These are phyloP conservation scores for Amaurobius ferox DNA, from an alignment of 2,888 invertebrate species.

Conservation along the genomic window DNA sequence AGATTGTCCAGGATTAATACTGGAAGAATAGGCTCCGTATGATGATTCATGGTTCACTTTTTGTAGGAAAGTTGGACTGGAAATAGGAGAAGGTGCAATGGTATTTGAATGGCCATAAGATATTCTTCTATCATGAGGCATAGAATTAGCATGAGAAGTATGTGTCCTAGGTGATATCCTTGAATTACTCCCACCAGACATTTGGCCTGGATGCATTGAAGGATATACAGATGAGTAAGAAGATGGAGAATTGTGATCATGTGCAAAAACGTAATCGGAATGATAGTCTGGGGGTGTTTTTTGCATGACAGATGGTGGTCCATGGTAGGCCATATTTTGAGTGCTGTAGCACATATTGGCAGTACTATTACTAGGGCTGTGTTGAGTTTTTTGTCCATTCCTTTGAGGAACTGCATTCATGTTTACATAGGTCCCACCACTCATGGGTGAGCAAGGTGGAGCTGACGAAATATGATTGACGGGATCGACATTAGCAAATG, in stretches of 20 bases:
- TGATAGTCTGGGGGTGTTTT: slow-evolving; percentile 48
- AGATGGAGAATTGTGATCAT: slow-evolving; percentile 34
- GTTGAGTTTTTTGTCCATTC: slow-evolving; percentile 43
- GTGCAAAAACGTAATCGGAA: slow-evolving; percentile 43
- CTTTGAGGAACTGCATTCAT: slow-evolving; percentile 59
- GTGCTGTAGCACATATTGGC: slow-evolving; percentile 43
- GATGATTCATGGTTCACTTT: slow-evolving; percentile 44
- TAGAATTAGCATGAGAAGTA: slow-evolving; percentile 10
- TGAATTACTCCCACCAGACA: slow-evolving; percentile 25
- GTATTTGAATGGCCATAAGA: slow-evolving; percentile 30
- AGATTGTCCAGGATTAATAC: slow-evolving; percentile 29
- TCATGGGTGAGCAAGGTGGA: slow-evolving; percentile 54
- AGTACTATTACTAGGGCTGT: slow-evolving; percentile 40
- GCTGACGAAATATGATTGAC: slow-evolving; percentile 33
- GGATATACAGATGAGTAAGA: slow-evolving; percentile 51
- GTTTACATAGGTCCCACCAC: slow-evolving; percentile 42
- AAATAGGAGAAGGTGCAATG: slow-evolving; percentile 26
- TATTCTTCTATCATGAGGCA: slow-evolving; percentile 32
- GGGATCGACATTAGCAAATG: slow-evolving; percentile 47
- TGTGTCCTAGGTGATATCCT: slow-evolving; percentile 35
- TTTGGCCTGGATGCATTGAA: slow-evolving; percentile 30
- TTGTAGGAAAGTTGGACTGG: slow-evolving; percentile 49
- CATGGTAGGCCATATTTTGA: slow-evolving; percentile 36
- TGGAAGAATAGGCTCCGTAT: slow-evolving; percentile 48
- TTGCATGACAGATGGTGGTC: slow-evolving; percentile 43